phyloP scores from a whole-genome alignment of 23 tunicate genomes.

The Halocynthia roretzi region DNA sequence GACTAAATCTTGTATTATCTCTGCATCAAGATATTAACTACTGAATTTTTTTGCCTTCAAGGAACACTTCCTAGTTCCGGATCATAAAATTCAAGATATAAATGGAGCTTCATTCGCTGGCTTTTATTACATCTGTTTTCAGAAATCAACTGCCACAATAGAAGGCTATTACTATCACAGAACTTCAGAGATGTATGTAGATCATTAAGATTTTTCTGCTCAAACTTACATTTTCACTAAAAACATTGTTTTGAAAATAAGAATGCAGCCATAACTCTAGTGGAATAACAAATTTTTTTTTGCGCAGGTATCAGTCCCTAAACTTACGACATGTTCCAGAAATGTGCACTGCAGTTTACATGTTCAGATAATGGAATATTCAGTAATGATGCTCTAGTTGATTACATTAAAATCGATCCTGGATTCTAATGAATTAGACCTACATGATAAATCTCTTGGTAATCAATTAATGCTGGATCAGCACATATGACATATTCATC shows the following conservation, averaged over 20 bases:
- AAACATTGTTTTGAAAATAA: background rate
- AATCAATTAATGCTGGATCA: too few species aligned
- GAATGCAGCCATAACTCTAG: background rate
- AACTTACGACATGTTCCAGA: conserved; percentile 62
- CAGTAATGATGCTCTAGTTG: background rate
- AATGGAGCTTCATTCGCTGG: conserved; percentile 97
- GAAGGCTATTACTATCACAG: conserved; percentile 87
- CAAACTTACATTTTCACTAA: background rate
- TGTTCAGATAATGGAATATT: conserved; percentile 35
- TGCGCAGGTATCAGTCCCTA: conserved; percentile 46
- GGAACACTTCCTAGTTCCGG: conserved; percentile 96
- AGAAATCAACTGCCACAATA: conserved; percentile 72
- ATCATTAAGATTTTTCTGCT: background rate
- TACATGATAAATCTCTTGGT: too few species aligned
- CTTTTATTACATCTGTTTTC: conserved; percentile 91
- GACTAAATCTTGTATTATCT: background rate
- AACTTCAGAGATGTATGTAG: conserved; percentile 75
- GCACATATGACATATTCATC: too few species aligned
- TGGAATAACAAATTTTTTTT: background rate
- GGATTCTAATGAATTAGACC: too few species aligned
- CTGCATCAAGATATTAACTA: background rate
- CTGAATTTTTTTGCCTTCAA: background rate
- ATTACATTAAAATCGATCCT: too few species aligned
- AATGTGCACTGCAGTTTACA: conserved; percentile 51
- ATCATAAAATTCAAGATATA: conserved; percentile 79